Conservation (phyloP, 2,888 invertebrate genomes). For the Melanotus villosus region DNA sequence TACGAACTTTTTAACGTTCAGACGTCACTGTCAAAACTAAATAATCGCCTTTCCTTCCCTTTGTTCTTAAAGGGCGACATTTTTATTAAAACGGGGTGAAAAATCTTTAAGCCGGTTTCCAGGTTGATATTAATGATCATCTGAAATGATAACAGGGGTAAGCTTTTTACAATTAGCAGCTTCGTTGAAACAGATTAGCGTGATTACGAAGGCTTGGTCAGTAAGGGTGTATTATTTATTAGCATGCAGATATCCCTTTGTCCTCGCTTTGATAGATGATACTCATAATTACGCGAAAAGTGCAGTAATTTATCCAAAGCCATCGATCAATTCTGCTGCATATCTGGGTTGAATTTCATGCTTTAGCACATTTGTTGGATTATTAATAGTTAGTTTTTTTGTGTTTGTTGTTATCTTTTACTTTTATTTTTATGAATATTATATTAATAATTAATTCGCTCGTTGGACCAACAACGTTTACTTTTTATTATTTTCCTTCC, state of each 20-base stretch:
- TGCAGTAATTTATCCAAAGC: conserved; percentile 6
- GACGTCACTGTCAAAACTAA: conserved; percentile 31
- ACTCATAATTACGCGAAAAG: conserved; percentile 13
- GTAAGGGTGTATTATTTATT: neutral
- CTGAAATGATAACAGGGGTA: neutral
- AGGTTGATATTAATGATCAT: neutral
- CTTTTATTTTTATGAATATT: too few species aligned
- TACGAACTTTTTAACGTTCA: neutral
- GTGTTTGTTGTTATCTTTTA: too few species aligned
- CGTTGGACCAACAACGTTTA: too few species aligned
- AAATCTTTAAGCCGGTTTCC: neutral
- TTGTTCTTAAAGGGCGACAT: conserved; percentile 17
- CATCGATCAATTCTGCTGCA: conserved; percentile 4
- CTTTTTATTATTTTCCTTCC: too few species aligned
- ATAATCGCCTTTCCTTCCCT: conserved; percentile 23
- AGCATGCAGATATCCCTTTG: neutral
- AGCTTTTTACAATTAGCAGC: neutral
- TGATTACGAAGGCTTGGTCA: neutral
- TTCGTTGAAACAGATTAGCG: neutral
- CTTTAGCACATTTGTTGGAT: too few species aligned
- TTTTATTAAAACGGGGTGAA: conserved; percentile 27
- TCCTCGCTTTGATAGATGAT: neutral
- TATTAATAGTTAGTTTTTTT: too few species aligned
- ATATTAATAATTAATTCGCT: too few species aligned
- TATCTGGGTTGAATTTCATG: too few species aligned